Base-by-base conservation (phyloP, 1,140 invertebrate genomes). In the Pseudomyrmex gracilis region DNA sequence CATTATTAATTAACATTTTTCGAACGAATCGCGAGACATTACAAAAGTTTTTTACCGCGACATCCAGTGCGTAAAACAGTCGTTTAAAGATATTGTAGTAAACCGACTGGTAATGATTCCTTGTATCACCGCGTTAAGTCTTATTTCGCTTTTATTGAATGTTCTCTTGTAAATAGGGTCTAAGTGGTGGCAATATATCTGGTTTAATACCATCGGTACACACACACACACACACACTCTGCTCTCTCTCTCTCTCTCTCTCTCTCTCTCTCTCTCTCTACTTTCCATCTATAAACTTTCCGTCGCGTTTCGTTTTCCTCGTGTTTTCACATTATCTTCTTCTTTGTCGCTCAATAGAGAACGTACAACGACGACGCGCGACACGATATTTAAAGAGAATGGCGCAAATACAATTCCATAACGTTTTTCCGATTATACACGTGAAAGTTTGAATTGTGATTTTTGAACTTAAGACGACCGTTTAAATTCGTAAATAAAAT, bases 81-180 rank as follows among this genome's bases (percentile, higher is more conserved):
- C 70, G 47, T 63, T 47, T 82, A 73, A 82, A 82, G 58, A 74
- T 20, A 34, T 74, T 82, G 74, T 63, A 82, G 70, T n/a, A n/a
- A n/a, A n/a, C n/a, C 17, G 24, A 63, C 57, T 74, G 57, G 5
- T 73, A 82, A 82, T 61, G 78, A 82, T 74, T 70, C 13, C 51
- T 63, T 43, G 67, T 51, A 82, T 61, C 49, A 45, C 20, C 57
- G 67, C 17, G 49, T 53, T 24, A 53, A 49, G 83, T 76, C 12
- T 76, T 73, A 67, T 70, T 49, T 64, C n/a, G 57, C 66, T 85
- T 85, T 85, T 86, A 86, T 85, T 85, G 84, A 82, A 87, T 80
- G 68, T 82, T 70, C 84, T 70, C 84, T 74, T 85, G 84, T 73
- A 83, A 86, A 87, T 67, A 87, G 73, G 58, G 45, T 68, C 82